Conservation (phyloP, 2,888 invertebrate species). For the Ichneumoninae sp. region DNA sequence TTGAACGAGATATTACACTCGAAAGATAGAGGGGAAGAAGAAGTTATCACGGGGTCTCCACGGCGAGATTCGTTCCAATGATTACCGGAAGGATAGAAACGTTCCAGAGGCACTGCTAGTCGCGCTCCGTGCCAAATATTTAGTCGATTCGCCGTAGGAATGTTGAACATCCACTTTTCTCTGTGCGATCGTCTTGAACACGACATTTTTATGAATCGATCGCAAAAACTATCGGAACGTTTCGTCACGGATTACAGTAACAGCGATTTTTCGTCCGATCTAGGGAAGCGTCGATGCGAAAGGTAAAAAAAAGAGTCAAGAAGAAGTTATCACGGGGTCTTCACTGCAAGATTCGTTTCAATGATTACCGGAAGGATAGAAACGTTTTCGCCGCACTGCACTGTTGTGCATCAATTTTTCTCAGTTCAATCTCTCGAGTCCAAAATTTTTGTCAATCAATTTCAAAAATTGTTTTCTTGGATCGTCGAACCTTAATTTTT, state of each 20-base stretch:
- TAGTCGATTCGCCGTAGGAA: background rate
- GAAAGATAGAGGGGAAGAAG: conserved; percentile 66
- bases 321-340: conserved; percentile 65
- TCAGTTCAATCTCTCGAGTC: background rate
- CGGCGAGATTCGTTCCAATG: conserved; percentile 57
- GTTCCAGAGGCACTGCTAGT: background rate
- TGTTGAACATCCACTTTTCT: background rate
- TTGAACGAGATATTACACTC: conserved; percentile 69
- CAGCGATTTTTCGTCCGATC: background rate
- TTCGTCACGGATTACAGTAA: conserved; percentile 3
- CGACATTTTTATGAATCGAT: background rate
- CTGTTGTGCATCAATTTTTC: too few species aligned
- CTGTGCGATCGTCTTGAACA: background rate
- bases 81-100: conserved; percentile 46
- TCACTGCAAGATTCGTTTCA: conserved; percentile 51
- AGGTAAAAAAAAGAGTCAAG: conserved; percentile 31
- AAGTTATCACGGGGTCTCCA: conserved; percentile 65
- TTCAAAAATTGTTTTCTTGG: background rate
- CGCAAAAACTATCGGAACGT: background rate
- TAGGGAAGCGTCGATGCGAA: conserved; percentile 41
- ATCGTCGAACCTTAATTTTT: too few species aligned
- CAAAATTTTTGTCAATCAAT: background rate
- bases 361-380: conserved; percentile 50
- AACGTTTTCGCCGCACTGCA: background rate
- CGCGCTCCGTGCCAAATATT: background rate